Evolutionary conservation across 2,888 invertebrate genomes (phyloP).

Genomic region (Agonopterix heracliana): DNA sequence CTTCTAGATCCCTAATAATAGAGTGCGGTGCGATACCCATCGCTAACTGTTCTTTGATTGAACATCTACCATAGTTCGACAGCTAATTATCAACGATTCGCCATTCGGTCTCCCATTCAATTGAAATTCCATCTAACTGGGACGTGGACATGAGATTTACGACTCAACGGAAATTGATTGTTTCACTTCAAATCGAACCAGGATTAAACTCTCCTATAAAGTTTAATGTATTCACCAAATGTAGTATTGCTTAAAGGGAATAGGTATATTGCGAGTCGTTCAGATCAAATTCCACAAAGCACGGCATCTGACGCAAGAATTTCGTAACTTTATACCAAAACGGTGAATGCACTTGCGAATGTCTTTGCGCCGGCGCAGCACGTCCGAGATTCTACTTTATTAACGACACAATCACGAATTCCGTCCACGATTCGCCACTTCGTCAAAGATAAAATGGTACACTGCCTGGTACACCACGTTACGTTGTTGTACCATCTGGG

Average conservation of each 20-base stretch:
- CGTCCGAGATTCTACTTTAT: constrained; percentile 48
- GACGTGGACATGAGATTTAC: constrained; percentile 14
- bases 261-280: constrained; percentile 1
- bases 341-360: constrained; percentile 52
- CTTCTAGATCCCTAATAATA: constrained; percentile 46
- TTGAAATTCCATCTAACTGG: constrained; percentile 26
- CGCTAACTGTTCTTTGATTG: constrained; percentile 62
- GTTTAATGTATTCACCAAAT: too few species aligned
- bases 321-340: constrained; percentile 45
- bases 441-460: constrained; percentile 36
- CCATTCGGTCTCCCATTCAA: constrained; percentile 21
- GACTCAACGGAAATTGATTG: constrained; percentile 10
- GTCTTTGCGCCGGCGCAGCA: constrained; percentile 40
- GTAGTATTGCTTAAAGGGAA: too few species aligned
- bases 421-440: constrained; percentile 53
- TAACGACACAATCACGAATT: constrained; percentile 62
- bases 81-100: constrained; percentile 46
- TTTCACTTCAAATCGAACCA: background rate
- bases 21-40: constrained; percentile 52
- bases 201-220: too few species aligned
- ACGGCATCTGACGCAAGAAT: constrained; percentile 39
- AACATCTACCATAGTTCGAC: constrained; percentile 39
- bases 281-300: constrained; percentile 25
- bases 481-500: too few species aligned
- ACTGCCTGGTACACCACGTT: background rate